Evolutionary conservation across 2,113 vertebrate genomes (phyloP).

Genomic region (Carassius gibelio): DNA sequence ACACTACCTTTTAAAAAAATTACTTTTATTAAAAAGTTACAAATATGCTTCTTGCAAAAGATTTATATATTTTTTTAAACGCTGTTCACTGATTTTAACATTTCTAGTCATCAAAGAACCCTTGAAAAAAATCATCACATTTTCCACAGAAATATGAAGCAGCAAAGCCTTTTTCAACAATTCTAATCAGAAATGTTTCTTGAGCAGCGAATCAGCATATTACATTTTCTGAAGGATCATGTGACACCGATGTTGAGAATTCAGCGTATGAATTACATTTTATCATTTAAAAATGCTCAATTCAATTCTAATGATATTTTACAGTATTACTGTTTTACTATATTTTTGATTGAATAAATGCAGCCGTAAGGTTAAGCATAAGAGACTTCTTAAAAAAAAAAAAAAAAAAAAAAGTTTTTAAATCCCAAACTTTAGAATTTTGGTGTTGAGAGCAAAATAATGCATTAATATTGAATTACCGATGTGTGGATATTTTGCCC

Average conservation of each 20-base stretch:
- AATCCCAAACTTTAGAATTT: neutral
- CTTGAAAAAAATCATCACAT: neutral
- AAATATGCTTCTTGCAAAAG: neutral
- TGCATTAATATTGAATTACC: neutral
- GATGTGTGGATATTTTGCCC: neutral
- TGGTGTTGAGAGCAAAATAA: neutral
- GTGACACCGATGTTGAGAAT: neutral
- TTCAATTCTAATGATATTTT: neutral
- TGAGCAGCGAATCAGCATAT: neutral
- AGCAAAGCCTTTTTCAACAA: neutral
- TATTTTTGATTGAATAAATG: neutral
- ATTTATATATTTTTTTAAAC: neutral
- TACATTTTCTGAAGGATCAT: neutral
- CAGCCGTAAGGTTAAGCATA: too few species aligned
- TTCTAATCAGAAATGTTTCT: neutral
- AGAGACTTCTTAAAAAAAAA: too few species aligned
- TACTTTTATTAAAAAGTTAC: neutral
- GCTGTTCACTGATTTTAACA: neutral
- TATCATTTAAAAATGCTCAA: neutral
- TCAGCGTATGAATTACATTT: neutral
- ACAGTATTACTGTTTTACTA: neutral
- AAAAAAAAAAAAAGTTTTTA: too few species aligned
- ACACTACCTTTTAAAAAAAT: neutral
- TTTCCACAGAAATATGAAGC: neutral
- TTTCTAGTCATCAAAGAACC: neutral